Percentiles rank a stretch among this genome's conserved stretches.
phyloP scores from a whole-genome alignment of 2,113 vertebrate genomes.

The Ursus arctos region DNA sequence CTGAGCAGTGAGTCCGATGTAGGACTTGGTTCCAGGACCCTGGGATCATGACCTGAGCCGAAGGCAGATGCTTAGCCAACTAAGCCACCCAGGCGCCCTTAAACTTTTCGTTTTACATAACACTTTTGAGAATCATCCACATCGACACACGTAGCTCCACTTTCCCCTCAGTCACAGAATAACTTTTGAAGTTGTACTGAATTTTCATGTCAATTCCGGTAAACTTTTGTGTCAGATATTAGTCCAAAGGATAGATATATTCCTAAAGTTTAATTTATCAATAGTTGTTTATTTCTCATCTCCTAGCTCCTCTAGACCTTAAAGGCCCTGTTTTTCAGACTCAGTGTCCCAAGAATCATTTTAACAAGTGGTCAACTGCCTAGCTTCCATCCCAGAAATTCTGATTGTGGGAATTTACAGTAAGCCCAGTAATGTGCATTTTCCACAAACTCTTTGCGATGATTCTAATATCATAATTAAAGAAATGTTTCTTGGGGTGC shows the following conservation, averaged over 20 bases:
- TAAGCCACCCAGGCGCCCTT: no score
- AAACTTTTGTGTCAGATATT: neutral
- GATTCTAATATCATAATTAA: neutral
- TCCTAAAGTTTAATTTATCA: neutral
- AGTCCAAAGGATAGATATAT: neutral
- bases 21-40: no score
- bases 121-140: neutral
- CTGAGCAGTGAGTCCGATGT: no score
- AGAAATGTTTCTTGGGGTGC: neutral
- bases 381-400: neutral
- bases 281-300: neutral
- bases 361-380: neutral
- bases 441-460: neutral
- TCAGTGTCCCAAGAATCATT: slow-evolving; percentile 4
- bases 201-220: neutral
- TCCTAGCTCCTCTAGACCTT: neutral
- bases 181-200: neutral
- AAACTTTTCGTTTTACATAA: neutral
- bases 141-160: neutral
- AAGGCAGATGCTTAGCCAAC: neutral
- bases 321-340: neutral
- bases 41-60: no score
- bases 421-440: neutral
- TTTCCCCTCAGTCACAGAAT: neutral
- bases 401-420: neutral